phyloP scores from a whole-genome alignment of 2,113 vertebrate species.

The Mionectes macconnelli region DNA sequence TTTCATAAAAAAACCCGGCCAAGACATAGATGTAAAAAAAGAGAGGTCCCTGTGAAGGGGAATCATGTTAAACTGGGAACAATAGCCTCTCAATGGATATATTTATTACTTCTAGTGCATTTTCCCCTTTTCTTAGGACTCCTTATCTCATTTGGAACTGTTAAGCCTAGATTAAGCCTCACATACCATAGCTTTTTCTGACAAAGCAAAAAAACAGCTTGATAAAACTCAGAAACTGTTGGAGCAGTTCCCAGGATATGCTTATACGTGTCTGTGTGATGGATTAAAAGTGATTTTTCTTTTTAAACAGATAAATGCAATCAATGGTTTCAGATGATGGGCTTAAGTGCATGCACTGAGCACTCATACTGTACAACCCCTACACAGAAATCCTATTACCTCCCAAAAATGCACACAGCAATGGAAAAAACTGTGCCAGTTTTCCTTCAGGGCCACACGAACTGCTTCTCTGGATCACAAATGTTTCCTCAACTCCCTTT shows the following conservation, averaged over 20 bases:
- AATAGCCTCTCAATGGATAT: neutral
- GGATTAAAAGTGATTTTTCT: conserved; percentile 64
- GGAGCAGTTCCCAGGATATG: conserved; percentile 62
- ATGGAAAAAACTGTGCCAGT: neutral
- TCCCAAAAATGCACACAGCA: neutral
- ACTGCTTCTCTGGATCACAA: neutral
- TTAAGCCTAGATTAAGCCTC: conserved; percentile 34
- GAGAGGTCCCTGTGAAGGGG: neutral
- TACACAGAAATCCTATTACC: neutral
- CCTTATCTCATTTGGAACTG: conserved; percentile 54
- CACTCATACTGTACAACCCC: neutral
- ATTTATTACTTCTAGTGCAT: neutral
- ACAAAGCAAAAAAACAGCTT: neutral
- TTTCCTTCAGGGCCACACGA: neutral
- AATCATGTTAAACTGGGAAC: neutral
- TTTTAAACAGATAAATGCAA: conserved; percentile 62
- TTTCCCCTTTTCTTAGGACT: neutral
- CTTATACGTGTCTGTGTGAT: conserved; percentile 44
- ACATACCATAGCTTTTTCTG: neutral
- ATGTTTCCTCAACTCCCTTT: neutral
- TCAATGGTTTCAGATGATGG: conserved; percentile 18
- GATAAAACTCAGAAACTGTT: conserved; percentile 45
- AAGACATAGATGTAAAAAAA: neutral
- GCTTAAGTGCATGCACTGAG: neutral
- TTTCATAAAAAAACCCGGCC: neutral